A percentile compares a stretch with the other conserved stretches of the same genome.
phyloP scores from a whole-genome alignment of 2,113 vertebrate species.

The Dendrocopos noguchii region DNA sequence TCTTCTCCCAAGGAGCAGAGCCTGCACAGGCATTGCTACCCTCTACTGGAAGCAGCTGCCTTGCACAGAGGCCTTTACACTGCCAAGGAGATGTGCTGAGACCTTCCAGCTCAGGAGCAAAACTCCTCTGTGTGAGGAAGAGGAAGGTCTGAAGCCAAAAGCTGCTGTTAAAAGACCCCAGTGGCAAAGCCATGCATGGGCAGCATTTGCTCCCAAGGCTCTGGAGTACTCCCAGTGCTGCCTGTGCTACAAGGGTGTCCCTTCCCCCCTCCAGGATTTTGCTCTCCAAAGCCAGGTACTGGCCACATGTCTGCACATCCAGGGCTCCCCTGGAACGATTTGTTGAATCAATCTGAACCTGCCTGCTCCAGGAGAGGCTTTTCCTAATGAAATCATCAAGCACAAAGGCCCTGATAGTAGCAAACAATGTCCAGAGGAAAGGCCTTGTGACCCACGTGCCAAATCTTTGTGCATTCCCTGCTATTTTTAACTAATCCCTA shows the following conservation, averaged over 20 bases:
- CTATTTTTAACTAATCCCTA: constrained; percentile 52
- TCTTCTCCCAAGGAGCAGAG: neutral
- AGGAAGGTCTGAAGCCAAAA: neutral
- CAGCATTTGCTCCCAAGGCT: neutral
- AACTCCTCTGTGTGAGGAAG: neutral
- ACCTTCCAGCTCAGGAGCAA: neutral
- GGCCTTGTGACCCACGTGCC: neutral
- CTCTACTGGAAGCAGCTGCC: neutral
- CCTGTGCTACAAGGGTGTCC: neutral
- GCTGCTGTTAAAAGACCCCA: neutral
- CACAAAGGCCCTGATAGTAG: neutral
- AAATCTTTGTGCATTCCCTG: neutral
- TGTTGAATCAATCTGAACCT: neutral
- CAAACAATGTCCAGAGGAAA: neutral
- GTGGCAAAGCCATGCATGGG: neutral
- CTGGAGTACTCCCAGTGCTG: neutral
- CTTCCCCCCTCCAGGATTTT: neutral
- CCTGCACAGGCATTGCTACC: neutral
- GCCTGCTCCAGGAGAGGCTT: neutral
- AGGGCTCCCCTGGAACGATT: neutral
- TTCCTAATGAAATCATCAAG: rapidly evolving
- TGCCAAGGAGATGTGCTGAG: neutral
- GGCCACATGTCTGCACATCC: rapidly evolving
- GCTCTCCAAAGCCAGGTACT: neutral
- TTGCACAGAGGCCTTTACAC: neutral